Evolutionary conservation across 2,888 invertebrate species (phyloP).

Genomic region (Drosophila putrida): DNA sequence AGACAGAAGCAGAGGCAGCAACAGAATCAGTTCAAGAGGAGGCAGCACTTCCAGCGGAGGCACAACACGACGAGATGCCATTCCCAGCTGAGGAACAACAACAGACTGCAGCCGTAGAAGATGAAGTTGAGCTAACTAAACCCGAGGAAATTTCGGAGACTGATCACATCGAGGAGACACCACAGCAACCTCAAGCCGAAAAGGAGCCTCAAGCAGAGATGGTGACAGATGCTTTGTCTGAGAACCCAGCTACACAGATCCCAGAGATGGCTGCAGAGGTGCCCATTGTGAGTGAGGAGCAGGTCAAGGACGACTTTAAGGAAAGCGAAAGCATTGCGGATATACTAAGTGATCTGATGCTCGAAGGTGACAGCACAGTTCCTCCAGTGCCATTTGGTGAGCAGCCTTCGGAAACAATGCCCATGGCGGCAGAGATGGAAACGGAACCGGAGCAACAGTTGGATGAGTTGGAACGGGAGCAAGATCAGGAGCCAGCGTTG

Average conservation of each 20-base stretch:
- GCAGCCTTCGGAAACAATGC: constrained; percentile 49
- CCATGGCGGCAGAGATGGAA: constrained; percentile 27
- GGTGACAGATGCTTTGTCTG: constrained; percentile 19
- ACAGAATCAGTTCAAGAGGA: constrained; percentile 15
- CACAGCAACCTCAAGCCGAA: constrained; percentile 5
- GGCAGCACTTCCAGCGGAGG: not conserved
- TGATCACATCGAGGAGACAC: constrained; percentile 40
- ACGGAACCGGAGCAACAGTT: constrained; percentile 28
- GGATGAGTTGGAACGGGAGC: constrained; percentile 35
- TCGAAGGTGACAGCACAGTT: constrained; percentile 76
- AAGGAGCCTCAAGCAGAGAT: not conserved
- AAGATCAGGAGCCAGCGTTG: constrained; percentile 26
- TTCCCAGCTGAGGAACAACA: constrained; percentile 4
- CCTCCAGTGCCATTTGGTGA: constrained; percentile 68
- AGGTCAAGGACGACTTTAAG: constrained; percentile 62
- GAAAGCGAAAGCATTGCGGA: constrained; percentile 83
- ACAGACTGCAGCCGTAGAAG: constrained; percentile 4
- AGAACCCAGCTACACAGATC: constrained; percentile 31
- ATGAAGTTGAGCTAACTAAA: constrained; percentile 16
- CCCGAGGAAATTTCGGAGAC: constrained; percentile 28
- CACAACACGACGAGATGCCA: not conserved
- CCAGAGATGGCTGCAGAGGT: constrained; percentile 47
- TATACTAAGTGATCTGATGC: constrained; percentile 82
- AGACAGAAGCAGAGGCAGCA: constrained; percentile 19
- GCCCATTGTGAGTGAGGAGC: constrained; percentile 64